These are phyloP conservation scores for Abrostola tripartita DNA, from an alignment of 2,888 invertebrate species.

Conservation along the genomic window DNA sequence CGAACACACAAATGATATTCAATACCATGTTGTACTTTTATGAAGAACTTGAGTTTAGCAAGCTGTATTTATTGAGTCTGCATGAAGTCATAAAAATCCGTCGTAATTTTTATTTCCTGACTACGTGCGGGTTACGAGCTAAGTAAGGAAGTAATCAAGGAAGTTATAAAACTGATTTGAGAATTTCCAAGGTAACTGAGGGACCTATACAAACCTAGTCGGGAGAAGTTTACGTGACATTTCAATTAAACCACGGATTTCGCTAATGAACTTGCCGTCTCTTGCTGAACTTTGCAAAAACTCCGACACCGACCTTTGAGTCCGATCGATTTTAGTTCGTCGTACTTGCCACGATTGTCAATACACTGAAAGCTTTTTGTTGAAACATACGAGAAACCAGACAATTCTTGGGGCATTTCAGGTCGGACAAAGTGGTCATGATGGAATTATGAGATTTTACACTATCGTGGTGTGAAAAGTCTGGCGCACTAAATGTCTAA, in stretches of 20 bases:
- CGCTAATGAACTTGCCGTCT: constrained; percentile 71
- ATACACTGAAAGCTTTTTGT: constrained; percentile 19
- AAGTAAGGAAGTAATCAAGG: constrained; percentile 53
- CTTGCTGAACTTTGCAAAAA: constrained; percentile 70
- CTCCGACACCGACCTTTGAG: constrained; percentile 61
- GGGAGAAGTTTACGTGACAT: constrained; percentile 70
- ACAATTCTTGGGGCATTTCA: not conserved
- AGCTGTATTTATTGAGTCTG: constrained; percentile 20
- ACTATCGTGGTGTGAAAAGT: not conserved
- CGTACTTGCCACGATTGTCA: constrained; percentile 38
- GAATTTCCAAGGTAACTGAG: constrained; percentile 51
- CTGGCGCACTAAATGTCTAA: constrained; percentile 1
- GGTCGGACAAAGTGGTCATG: not conserved
- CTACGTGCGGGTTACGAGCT: constrained; percentile 37
- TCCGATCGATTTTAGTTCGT: constrained; percentile 66
- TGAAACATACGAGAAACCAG: not conserved
- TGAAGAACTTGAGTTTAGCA: constrained; percentile 17
- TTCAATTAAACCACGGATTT: constrained; percentile 78
- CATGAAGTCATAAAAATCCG: constrained; percentile 34
- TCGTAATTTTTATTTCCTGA: constrained; percentile 45
- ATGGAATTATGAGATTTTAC: constrained; percentile 1
- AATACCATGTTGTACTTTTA: constrained; percentile 25
- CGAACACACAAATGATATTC: constrained; percentile 24
- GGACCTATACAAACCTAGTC: constrained; percentile 59
- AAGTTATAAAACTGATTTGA: constrained; percentile 54